Evolutionary conservation across 2,797 vertebrate genomes (phyloP).

Genomic region (Sebastes matsubarae): DNA sequence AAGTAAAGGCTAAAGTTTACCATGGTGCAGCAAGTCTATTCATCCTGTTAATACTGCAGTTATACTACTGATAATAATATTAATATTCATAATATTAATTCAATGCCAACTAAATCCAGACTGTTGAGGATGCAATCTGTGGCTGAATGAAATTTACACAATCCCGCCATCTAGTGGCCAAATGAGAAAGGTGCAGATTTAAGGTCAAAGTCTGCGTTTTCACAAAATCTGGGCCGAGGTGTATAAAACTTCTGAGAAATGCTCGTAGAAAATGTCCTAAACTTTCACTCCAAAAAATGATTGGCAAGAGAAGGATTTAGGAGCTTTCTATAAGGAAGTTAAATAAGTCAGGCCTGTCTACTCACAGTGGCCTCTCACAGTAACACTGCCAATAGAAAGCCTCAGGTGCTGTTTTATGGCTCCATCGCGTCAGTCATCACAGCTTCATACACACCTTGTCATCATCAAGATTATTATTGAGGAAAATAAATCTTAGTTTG

Average conservation of each 20-base stretch:
- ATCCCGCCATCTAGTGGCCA: constrained; percentile 15
- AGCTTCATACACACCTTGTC: neutral
- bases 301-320: accelerated
- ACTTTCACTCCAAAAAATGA: neutral
- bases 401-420: neutral
- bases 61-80: neutral
- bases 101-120: neutral
- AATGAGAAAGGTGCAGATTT: neutral
- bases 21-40: neutral
- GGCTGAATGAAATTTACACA: neutral
- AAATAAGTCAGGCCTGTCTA: too few relatives aligned
- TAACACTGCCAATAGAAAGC: too few relatives aligned
- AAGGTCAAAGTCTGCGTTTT: neutral
- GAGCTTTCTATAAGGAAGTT: accelerated
- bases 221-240: neutral
- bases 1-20: neutral
- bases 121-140: neutral
- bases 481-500: too few relatives aligned
- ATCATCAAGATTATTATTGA: neutral
- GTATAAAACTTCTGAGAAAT: neutral
- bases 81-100: neutral
- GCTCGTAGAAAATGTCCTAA: neutral
- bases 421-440: neutral
- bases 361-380: too few relatives aligned
- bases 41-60: neutral